Base-by-base conservation (phyloP, 1,140 invertebrate genomes). In the Saccostrea glomerata region DNA sequence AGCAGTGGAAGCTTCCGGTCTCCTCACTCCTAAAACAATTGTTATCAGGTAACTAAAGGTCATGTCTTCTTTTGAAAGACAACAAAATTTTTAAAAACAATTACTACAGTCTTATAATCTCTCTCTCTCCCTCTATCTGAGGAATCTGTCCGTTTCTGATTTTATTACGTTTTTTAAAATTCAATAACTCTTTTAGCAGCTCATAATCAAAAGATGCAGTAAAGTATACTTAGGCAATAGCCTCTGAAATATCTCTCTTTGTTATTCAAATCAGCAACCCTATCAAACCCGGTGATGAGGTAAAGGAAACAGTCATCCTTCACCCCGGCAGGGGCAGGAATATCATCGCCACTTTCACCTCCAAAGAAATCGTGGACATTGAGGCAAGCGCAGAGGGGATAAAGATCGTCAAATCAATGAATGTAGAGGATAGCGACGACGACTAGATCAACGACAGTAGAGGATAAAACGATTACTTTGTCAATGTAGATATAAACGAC, bases 291-390 rank as follows among this genome's bases (percentile, higher is more conserved):
- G 73, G 70, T 15, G 58, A 82, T 5, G 86, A 87, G 20, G 77
- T 73, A 23, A 58, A 73, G 25, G 73, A 82, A 12, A 87, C n/a
- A 4, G 86, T 87, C 30, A 36, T n/a, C 17, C 66, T 87, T 15
- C 77, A 60, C 55, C 86, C 86, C 17, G 23, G 86, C 12, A 82
- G 25, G 55, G 12, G 13, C 7, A 36, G 86, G 6, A 55, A 82
- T 58, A 30, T 87, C 4, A 77, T 87, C 25, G 86, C 15, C 1
- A 77, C 55, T n/a, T 87, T 87, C 82, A 82, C 70, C n/a, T 87
- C 73, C n/a, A 87, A 87, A n/a, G 23, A 87, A 9, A 17, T 87
- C 17, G 73, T 82, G 0, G 86, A 56, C 20, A 47, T 87, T 7
- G 86, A 87, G 20, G 54, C 70, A 17, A 87, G 73, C 20, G n/a